These are phyloP conservation scores for Nipponia nippon DNA, from an alignment of 2,113 vertebrate genomes.

Conservation along the genomic window DNA sequence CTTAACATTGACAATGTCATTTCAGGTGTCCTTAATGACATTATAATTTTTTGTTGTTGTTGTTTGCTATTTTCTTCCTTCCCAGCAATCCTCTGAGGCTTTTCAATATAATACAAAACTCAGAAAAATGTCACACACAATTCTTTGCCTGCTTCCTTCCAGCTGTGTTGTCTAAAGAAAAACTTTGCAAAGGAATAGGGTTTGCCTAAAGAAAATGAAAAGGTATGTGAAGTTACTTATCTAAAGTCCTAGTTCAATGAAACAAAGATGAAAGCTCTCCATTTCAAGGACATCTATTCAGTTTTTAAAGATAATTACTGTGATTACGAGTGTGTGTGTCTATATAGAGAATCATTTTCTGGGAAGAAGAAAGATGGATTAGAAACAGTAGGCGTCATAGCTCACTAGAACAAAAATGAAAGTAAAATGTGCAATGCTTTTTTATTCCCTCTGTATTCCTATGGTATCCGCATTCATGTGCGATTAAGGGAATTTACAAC, in stretches of 20 bases:
- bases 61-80: neutral
- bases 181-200: neutral
- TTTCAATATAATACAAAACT: neutral
- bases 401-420: neutral
- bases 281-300: neutral
- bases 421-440: neutral
- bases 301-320: neutral
- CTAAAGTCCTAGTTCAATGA: neutral
- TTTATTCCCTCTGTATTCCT: neutral
- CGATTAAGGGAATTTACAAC: neutral
- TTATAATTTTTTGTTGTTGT: neutral
- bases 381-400: neutral
- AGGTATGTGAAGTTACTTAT: neutral
- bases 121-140: neutral
- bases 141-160: neutral
- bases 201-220: constrained; percentile 13
- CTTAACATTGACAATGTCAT: neutral
- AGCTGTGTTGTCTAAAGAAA: neutral
- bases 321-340: neutral
- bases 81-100: neutral
- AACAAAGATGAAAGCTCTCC: constrained; percentile 4
- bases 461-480: neutral
- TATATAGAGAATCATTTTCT: neutral
- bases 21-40: neutral
- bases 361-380: neutral